phyloP scores from a whole-genome alignment of 2,888 invertebrate species.

The Leptarthrus brevirostris region DNA sequence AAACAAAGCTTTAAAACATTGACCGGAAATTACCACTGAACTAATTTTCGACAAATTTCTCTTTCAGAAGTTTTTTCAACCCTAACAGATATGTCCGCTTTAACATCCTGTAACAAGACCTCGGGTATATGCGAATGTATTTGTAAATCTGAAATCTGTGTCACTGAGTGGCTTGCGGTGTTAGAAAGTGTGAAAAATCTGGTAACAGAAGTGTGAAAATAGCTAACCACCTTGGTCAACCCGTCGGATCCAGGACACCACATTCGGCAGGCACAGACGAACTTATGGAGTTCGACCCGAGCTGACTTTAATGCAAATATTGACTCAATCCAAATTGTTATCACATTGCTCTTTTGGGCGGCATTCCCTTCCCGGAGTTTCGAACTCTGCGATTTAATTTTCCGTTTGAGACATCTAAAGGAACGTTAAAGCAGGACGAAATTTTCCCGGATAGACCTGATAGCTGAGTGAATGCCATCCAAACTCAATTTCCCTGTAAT shows the following conservation, averaged over 20 bases:
- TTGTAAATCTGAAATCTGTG: slow-evolving; percentile 11
- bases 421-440: slow-evolving; percentile 17
- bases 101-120: background rate
- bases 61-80: slow-evolving; percentile 18
- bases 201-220: background rate
- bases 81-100: background rate
- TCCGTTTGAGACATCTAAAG: slow-evolving; percentile 41
- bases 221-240: slow-evolving; percentile 2
- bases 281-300: background rate
- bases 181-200: slow-evolving; percentile 11
- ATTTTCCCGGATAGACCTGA: background rate
- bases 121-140: too few species aligned
- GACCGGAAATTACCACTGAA: slow-evolving; percentile 34
- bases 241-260: background rate
- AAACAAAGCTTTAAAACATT: background rate
- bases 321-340: slow-evolving; percentile 45
- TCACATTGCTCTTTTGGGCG: slow-evolving; percentile 25
- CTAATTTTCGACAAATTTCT: background rate
- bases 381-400: slow-evolving; percentile 37
- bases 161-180: background rate
- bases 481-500: slow-evolving; percentile 40
- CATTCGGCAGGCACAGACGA: slow-evolving; percentile 8
- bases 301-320: slow-evolving; percentile 40
- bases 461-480: slow-evolving; percentile 19
- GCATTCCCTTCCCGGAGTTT: background rate